A percentile compares a stretch with the other conserved stretches of the same genome.
Evolutionary conservation across 2,888 invertebrate genomes (phyloP).

Genomic region (Druceiella hillmani): DNA sequence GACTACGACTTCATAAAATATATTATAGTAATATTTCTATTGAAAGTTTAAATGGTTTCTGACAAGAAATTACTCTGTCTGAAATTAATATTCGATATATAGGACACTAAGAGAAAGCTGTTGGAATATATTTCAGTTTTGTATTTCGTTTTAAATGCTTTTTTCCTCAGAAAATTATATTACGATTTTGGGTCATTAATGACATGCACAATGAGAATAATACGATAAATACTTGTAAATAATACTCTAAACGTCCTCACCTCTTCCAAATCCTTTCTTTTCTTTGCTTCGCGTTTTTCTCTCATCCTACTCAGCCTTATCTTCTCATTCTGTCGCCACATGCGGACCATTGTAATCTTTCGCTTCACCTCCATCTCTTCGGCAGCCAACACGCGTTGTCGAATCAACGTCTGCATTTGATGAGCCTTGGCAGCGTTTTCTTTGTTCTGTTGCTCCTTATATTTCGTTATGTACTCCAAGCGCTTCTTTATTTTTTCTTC

Average conservation of each 20-base stretch:
- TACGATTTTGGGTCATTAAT: no score
- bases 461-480: slow-evolving; percentile 39
- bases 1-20: no score
- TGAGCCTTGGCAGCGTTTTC: slow-evolving; percentile 33
- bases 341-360: slow-evolving; percentile 44
- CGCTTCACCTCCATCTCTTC: slow-evolving; percentile 42
- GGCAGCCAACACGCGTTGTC: slow-evolving; percentile 40
- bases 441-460: slow-evolving; percentile 34
- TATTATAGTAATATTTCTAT: no score
- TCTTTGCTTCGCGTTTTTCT: slow-evolving; percentile 34
- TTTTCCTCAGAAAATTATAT: no score
- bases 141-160: no score
- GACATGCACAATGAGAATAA: no score
- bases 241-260: slow-evolving; percentile 27
- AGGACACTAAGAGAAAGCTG: no score
- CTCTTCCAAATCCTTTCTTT: slow-evolving; percentile 33
- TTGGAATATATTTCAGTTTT: no score
- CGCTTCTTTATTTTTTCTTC: slow-evolving; percentile 37
- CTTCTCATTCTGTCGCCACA: slow-evolving; percentile 42
- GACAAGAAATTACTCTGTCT: no score
- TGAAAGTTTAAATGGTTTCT: no score
- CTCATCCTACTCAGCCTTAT: slow-evolving; percentile 35
- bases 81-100: no score
- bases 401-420: slow-evolving; percentile 38
- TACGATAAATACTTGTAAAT: no score